Base-by-base conservation (phyloP, 1,140 invertebrate species). In the Trichogramma pretiosum region DNA sequence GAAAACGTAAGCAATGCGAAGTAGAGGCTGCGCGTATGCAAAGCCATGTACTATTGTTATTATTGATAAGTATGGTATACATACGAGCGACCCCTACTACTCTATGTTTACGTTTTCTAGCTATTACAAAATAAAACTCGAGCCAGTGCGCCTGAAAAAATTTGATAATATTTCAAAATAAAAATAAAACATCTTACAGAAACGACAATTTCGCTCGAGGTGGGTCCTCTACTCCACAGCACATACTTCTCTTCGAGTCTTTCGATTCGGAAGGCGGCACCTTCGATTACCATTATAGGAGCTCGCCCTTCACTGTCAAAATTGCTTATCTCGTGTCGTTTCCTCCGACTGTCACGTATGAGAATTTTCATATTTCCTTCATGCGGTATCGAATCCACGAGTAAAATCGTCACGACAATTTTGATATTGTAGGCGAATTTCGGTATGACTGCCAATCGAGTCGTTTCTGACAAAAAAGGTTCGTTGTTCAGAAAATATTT, bases 201-300 rank as follows among this genome's bases (percentile, higher is more conserved):
- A 33, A 82, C 59, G 3, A 79, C 64, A 5, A 83, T 62, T 56
- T 79, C 76, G 14, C 71, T 67, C 1, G 74, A 60, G 0, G 77
- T 62, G 0, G 80, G 79, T 23, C 82, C 82, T 30, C 68, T 63
- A 0, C 77, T 73, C 53, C 63, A 63, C 17, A 83, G 61, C 2
- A 61, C 68, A 52, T 80, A 74, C 5, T 61, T 64, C 26, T 72
- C 68, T 18, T 65, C 57, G 3, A 58, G 57, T 35, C 71, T 71
- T 24, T 70, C 68, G 53, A 77, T 75, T 52, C 73, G 68, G 59
- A 83, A 79, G 5, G 64, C 64, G 1, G 74, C 65, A 1, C 76
- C 77, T 50, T 74, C 73, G 11, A 75, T 61, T 8, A 78, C 63
- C 45, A 70, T 26, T 16, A 54, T 32, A 26, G 55, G 48, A 5